phyloP scores from a whole-genome alignment of 2,797 vertebrate species.

The Myotis findleyi region DNA sequence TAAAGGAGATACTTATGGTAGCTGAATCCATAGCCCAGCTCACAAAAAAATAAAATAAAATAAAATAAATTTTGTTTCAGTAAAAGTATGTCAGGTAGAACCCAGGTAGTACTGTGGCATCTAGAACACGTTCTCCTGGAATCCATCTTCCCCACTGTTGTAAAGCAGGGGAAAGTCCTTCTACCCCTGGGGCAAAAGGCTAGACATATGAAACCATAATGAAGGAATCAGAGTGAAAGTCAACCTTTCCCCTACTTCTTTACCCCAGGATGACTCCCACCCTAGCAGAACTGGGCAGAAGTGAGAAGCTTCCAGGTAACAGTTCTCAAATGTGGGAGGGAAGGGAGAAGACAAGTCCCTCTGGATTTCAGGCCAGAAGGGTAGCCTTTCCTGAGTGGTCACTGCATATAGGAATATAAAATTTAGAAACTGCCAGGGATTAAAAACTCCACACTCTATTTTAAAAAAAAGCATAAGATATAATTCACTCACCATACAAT shows the following conservation, averaged over 20 bases:
- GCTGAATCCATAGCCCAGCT: background rate
- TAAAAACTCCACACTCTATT: background rate
- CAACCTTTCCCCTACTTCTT: background rate
- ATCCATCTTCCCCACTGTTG: background rate
- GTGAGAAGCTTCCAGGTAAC: background rate
- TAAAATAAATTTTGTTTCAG: background rate
- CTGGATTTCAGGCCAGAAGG: background rate
- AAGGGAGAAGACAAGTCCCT: background rate
- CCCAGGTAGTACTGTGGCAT: no score
- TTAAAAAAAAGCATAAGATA: background rate
- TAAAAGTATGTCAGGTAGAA: background rate
- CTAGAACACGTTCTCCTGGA: background rate
- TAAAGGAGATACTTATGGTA: background rate
- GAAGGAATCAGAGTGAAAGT: background rate
- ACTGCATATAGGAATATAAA: background rate
- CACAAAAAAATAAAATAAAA: no score
- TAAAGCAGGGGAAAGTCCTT: background rate
- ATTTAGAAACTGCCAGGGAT: background rate
- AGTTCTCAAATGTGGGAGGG: background rate
- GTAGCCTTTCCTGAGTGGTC: background rate
- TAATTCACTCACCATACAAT: background rate
- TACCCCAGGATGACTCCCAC: background rate
- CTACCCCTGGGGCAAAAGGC: background rate
- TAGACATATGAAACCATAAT: background rate
- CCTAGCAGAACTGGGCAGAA: background rate